Evolutionary conservation across 2,113 vertebrate genomes (phyloP), one percentile per base, ranked within the genome.

Genomic region (Paramisgurnus dabryanus): DNA sequence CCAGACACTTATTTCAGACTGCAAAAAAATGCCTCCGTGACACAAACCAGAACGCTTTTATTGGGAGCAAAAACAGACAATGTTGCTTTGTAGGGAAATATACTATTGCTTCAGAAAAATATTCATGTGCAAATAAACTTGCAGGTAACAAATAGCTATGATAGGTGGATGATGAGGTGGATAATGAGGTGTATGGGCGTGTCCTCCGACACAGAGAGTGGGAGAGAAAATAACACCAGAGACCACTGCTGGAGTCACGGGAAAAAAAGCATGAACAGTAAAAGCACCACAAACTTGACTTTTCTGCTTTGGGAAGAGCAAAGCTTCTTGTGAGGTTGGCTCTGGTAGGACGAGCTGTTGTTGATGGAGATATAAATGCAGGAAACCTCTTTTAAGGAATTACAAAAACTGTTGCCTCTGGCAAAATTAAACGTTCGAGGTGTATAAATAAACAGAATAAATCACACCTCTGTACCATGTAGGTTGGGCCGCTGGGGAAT

Each of bases 11-110:
- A 91, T 91, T 90, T 92, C 81, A 90, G 87, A 93, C 83, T 80
- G 55, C 81, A 84, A 88, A 92, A 93, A 94, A 93, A 92, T 90
- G 90, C 89, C 92, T 89, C 87, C 83, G 86, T 95, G 94, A 95
- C 92, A 95, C 88, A 94, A 95, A 95, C 85, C 94, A 96, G 94
- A 94, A 89, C 93, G 84, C 88, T 89, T 89, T 93, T 94, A 93
- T 94, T 93, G 90, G 90, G 86, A 89, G 80, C 88, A 70, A 85
- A 90, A 88, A 90, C 90, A 93, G 90, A 92, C 91, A 92, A 89
- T 89, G 91, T 90, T 93, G 89, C 86, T 90, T 88, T 93, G 87
- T 89, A 79, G 91, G 91, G 89, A 90, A 94, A 94, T 94, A 89
- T 91, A 93, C 86, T 83, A 89, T 90, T 89, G 90, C 86, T 92